A percentile compares a stretch with the other conserved stretches of the same genome.
These are phyloP conservation scores for Entomobrya proxima DNA, from an alignment of 2,888 invertebrate genomes.

Conservation along the genomic window DNA sequence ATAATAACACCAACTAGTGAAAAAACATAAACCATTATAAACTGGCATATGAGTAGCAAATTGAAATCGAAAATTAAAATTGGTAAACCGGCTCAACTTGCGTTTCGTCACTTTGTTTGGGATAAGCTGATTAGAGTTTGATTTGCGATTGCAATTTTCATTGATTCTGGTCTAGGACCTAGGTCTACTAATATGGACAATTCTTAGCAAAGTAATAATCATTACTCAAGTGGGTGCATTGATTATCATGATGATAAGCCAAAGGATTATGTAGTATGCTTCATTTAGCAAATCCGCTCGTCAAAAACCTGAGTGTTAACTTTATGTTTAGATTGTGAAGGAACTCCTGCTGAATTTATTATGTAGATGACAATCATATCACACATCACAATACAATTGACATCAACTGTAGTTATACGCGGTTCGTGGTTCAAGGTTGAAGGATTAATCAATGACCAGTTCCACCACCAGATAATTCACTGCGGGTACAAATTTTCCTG, in stretches of 20 bases:
- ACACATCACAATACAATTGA: background rate
- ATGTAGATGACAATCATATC: background rate
- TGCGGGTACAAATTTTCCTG: no score
- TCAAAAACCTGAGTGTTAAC: no score
- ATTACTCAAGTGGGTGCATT: background rate
- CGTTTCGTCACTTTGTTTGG: slow-evolving; percentile 21
- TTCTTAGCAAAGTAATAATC: no score
- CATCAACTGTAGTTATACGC: no score
- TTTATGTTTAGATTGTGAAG: background rate
- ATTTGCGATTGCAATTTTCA: background rate
- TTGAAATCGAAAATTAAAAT: slow-evolving; percentile 19
- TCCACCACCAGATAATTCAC: no score
- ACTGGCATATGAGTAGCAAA: background rate
- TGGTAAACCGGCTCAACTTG: slow-evolving; percentile 15
- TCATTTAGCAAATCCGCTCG: no score
- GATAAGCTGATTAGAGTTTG: background rate
- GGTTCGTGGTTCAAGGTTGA: background rate
- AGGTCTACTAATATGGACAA: no score
- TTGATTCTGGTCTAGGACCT: background rate
- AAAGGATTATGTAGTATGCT: background rate
- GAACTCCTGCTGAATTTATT: slow-evolving; percentile 12
- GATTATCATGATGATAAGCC: background rate
- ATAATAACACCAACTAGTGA: background rate
- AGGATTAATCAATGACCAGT: background rate
- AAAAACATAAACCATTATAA: background rate